Evolutionary conservation across 1,140 invertebrate genomes (phyloP), one percentile per base, ranked within the genome.

Genomic region (Copidosoma floridanum): DNA sequence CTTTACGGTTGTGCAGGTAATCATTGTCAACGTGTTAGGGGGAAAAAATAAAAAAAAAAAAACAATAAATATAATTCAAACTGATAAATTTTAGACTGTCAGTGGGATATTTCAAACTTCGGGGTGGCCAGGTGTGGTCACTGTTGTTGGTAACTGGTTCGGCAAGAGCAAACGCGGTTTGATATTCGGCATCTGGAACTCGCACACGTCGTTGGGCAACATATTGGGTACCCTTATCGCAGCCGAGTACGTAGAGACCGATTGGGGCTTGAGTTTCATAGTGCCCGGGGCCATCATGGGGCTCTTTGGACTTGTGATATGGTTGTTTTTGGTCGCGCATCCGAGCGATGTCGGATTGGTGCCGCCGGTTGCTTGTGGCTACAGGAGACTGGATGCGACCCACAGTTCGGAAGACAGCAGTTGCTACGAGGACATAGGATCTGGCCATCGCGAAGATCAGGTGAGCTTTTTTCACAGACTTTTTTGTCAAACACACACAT

Each of bases 131-230:
- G 93, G 93, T 46, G 95, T 97, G 0, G 94, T 99, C 0, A 89
- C 95, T 11, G 88, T 93, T 10, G 87, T 99, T 20, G 92, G 92
- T 11, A 95, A 97, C 72, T 99, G 96, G 96, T 97, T 95, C 81
- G 95, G 94, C 1, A 95, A 92, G 79, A 85, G 87, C 18, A 94
- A 94, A 75, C 83, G 88, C 75, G 95, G 96, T 20, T 79, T 98
- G 7, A 95, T 98, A 64, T 97, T 98, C 80, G 96, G 96, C 12
- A 84, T 98, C 12, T 99, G 85, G 95, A 98, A 98, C 79, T 95
- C 95, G 1, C 95, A 98, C 68, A 97, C 95, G 0, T 96, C 93
- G 0, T 83, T 98, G 11, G 96, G 96, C 26, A 98, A 98, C 76
- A 97, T 98, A 72, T 72, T 97, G 46, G 95, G 92, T 75, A 79